Evolutionary conservation across 2,113 vertebrate genomes (phyloP), one percentile per base, ranked within the genome.

Genomic region (Vanacampus margaritifer): DNA sequence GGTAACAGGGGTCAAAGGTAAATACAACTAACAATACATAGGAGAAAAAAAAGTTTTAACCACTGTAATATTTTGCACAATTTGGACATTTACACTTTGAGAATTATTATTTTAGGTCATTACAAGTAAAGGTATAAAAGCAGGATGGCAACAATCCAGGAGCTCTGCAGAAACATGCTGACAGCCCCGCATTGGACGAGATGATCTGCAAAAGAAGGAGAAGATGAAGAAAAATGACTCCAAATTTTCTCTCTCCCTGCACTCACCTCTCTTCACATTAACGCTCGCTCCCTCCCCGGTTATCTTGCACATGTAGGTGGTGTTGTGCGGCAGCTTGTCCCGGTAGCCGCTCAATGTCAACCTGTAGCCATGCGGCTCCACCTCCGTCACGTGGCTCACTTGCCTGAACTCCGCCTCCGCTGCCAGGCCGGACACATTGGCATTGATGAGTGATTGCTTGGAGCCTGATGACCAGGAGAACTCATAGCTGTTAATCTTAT

Each of bases 241-340:
- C 11, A 41, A 39, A 13, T 2, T 17, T 41, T 11, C n/a, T 61
- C 12, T 16, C 37, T 43, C 12, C 36, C n/a, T 64, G 12, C 65
- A 73, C 64, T 64, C 67, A 92, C 92, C 88, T 77, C 59, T 73
- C 62, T 89, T 81, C 59, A 89, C n/a, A 3, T 1, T 78, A 58
- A 89, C 0, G 1, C 11, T 85, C 41, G 71, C 84, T 45, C 5
- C 1, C 11, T 45, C 19, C 26, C 67, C 79, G 0, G 72, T 78
- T 45, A 91, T 73, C 76, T 85, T 90, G 76, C 92, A 93, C 36
- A 91, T 85, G 78, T 89, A 92, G 2, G 89, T 92, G 56, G 89
- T 90, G 75, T 91, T 91, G 65, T 85, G 75, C 5, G 74, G 75
- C 9, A 89, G 69, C 0, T 10, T 69, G 28, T 87, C 67, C 21